Percentiles rank a stretch among this genome's conserved stretches.
Conservation (phyloP, 1,140 invertebrate species). For the Apolygus lucorum region DNA sequence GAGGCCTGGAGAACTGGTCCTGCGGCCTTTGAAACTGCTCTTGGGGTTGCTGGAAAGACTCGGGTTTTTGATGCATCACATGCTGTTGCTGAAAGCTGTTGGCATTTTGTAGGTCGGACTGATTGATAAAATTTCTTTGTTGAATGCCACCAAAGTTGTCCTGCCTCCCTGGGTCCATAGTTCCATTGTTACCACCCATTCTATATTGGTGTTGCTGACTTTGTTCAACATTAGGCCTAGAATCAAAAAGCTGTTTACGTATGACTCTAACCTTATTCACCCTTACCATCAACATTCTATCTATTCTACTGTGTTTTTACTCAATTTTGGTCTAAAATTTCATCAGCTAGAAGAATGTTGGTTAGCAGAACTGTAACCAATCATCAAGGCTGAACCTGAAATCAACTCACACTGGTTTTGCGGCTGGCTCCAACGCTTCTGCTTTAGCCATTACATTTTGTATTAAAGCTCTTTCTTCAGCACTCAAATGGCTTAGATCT, state of each 20-base stretch:
- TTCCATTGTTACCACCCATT: neutral
- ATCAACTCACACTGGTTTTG: conserved; percentile 28
- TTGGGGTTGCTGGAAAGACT: conserved; percentile 21
- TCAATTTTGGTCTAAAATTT: too few species aligned
- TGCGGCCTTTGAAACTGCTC: conserved; percentile 20
- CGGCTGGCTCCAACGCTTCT: conserved; percentile 41
- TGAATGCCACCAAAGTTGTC: neutral
- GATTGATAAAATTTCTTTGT: conserved; percentile 4
- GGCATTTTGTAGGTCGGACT: conserved; percentile 5
- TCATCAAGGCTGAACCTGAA: too few species aligned
- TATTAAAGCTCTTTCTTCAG: conserved; percentile 50
- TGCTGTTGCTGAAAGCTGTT: conserved; percentile 23
- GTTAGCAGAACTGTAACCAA: too few species aligned
- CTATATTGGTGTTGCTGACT: neutral
- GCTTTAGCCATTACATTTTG: conserved; percentile 54
- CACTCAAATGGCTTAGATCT: conserved; percentile 52
- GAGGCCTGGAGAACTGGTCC: conserved; percentile 14
- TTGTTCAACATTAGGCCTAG: neutral
- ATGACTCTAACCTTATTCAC: too few species aligned
- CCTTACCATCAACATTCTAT: too few species aligned
- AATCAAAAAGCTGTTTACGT: too few species aligned
- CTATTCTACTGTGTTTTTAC: too few species aligned
- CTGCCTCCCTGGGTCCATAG: neutral
- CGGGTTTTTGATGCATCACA: conserved; percentile 22
- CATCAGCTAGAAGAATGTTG: too few species aligned